Base-by-base conservation (phyloP, 2,888 invertebrate genomes). In the Drosophila differens region DNA sequence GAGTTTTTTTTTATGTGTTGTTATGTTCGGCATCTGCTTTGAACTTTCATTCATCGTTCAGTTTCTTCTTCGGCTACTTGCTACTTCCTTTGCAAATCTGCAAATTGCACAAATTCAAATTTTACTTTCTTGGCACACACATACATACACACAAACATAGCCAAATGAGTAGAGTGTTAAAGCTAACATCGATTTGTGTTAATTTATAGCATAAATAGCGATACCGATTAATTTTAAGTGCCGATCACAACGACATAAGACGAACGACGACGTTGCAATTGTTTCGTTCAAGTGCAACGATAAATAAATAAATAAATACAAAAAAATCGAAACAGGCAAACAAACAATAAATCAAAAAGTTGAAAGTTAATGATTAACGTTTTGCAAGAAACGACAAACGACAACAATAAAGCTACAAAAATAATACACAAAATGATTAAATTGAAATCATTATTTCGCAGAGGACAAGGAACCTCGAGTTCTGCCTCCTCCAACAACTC, bases 381-480 rank as follows among this genome's bases (percentile, higher is more conserved):
- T 90, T 81, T 78, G 90, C 74, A 65, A 64, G 30, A 67, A 63
- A n/a, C 22, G 49, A 64, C 47, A 63, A 33, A 51, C 39, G 51
- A 65, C 41, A 22, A 63, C 32, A 59, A 63, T 39, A 66, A 66
- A 41, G n/a, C 22, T 39, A 14, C 22, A 68, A 41, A 39, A 70
- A 30, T 72, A 55, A 58, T 44, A 60, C 28, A 61, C 47, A 41
- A 96, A 94, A 97, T 97, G 97, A 97, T 97, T 95, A 97, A 97
- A 95, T 96, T 97, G 94, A 97, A 97, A 95, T 97, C 97, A 92
- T 95, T 97, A 94, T 97, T 97, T 95, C 97, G 97, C 95, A 97
- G 97, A 96, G 97, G 97, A 92, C 96, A 96, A 93, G 95, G 95
- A 91, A 94, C 92, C 78, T 93, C 94, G 72, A 92, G 92, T 85